phyloP scores from a whole-genome alignment of 2,797 vertebrate genomes.

The Lates japonicus region DNA sequence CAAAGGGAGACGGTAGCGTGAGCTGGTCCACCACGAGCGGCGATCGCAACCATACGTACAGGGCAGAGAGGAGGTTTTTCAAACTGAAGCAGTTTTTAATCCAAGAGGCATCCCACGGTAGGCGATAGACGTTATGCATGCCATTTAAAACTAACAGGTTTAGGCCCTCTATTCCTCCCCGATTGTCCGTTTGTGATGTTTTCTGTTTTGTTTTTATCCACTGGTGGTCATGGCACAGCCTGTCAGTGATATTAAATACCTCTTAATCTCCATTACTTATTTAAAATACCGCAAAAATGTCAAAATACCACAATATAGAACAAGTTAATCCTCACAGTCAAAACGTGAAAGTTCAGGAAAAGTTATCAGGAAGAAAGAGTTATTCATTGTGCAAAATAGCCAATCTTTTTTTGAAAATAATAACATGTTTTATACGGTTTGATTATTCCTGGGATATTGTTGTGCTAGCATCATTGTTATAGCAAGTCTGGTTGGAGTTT shows the following conservation, averaged over 20 bases:
- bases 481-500: not conserved
- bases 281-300: not conserved
- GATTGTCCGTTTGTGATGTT: not conserved
- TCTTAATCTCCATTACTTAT: no score
- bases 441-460: no score
- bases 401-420: no score
- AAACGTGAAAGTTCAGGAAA: not conserved
- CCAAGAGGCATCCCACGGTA: conserved; percentile 86
- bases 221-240: not conserved
- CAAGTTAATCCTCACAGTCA: not conserved
- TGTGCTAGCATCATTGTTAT: not conserved
- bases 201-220: not conserved
- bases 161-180: not conserved
- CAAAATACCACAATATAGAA: not conserved
- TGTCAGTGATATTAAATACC: not conserved
- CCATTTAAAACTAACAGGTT: not conserved
- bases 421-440: no score
- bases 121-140: conserved; percentile 32
- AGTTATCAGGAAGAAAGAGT: no score
- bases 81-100: conserved; percentile 92
- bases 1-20: conserved; percentile 91
- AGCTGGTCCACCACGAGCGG: conserved; percentile 87
- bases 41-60: conserved; percentile 84
- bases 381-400: no score
- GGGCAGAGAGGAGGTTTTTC: conserved; percentile 90